phyloP scores from a whole-genome alignment of 64 coral and sea anemone genomes.

The Porites lutea region DNA sequence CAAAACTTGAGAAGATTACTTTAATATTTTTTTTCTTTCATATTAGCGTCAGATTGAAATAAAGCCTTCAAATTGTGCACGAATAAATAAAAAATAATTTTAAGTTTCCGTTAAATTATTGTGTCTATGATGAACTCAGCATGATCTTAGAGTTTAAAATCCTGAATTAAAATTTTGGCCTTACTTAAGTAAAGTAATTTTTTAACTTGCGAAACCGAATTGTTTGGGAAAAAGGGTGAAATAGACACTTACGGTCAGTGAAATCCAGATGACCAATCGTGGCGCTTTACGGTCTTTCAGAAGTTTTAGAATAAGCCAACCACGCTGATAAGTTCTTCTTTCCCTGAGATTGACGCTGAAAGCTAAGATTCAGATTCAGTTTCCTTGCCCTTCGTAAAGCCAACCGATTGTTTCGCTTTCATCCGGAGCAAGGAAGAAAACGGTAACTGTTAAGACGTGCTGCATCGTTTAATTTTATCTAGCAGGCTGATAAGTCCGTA shows the following conservation, averaged over 20 bases:
- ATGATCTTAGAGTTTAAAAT: too few relatives aligned
- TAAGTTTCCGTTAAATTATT: too few relatives aligned
- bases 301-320: neutral
- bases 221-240: neutral
- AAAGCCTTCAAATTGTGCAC: too few relatives aligned
- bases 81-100: too few relatives aligned
- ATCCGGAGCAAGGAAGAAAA: neutral
- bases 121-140: too few relatives aligned
- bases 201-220: too few relatives aligned
- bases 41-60: too few relatives aligned
- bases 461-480: neutral
- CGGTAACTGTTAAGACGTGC: neutral
- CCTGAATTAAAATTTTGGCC: too few relatives aligned
- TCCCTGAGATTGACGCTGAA: neutral
- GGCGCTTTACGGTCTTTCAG: neutral
- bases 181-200: too few relatives aligned
- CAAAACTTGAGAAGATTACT: too few relatives aligned
- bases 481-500: neutral
- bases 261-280: neutral
- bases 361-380: neutral
- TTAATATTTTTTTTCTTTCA: too few relatives aligned
- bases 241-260: neutral
- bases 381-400: neutral
- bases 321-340: neutral
- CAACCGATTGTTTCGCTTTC: neutral